Conservation (phyloP, 1,140 invertebrate species). For the Aleiodes sp. region DNA sequence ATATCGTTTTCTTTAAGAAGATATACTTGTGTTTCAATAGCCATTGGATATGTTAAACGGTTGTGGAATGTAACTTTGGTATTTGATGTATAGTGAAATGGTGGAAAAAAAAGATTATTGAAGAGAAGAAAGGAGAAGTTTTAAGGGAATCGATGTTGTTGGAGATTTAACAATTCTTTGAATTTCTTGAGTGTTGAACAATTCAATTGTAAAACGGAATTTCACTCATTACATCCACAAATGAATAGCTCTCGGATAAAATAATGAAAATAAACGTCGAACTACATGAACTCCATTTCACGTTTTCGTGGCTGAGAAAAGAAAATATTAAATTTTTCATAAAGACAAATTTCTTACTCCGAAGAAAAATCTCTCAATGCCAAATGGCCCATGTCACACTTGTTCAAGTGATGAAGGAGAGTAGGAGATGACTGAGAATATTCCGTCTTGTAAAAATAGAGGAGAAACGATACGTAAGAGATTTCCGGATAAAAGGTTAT, state of each 20-base stretch:
- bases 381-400: conserved; percentile 32
- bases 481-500: conserved; percentile 46
- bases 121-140: not conserved
- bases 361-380: not conserved
- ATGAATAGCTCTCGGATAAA: too few relatives aligned
- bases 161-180: too few relatives aligned
- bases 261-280: too few relatives aligned
- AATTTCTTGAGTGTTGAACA: too few relatives aligned
- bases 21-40: conserved; percentile 30
- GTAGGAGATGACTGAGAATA: conserved; percentile 10
- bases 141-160: not conserved
- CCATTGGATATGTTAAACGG: conserved; percentile 57
- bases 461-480: conserved; percentile 30
- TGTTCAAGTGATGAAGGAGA: not conserved
- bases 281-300: too few relatives aligned
- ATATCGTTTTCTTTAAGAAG: conserved; percentile 16
- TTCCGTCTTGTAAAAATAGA: conserved; percentile 50
- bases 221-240: too few relatives aligned
- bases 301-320: not conserved
- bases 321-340: not conserved
- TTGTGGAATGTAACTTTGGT: conserved; percentile 48
- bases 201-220: too few relatives aligned
- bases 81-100: conserved; percentile 54
- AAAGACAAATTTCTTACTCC: not conserved
- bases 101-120: conserved; percentile 27